Evolutionary conservation across 2,113 vertebrate species (phyloP).

Genomic region (Ailuropoda melanoleuca): DNA sequence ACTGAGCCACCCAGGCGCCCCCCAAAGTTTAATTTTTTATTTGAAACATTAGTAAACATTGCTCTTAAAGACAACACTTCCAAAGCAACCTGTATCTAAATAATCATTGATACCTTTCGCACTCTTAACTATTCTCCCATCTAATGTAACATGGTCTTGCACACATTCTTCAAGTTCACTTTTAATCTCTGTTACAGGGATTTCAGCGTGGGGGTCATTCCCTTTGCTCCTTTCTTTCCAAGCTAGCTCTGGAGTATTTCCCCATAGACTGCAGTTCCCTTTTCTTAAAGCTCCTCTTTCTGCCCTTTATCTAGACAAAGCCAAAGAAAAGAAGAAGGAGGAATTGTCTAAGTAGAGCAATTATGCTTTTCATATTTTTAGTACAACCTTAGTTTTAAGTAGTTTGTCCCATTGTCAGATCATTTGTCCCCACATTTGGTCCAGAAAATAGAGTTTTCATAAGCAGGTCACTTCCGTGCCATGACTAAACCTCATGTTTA

Average conservation of each 20-base stretch:
- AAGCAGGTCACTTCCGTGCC: neutral
- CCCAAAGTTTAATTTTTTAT: neutral
- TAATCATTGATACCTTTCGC: neutral
- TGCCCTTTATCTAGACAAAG: neutral
- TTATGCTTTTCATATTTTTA: neutral
- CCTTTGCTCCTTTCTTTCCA: neutral
- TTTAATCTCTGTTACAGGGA: neutral
- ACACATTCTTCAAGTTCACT: neutral
- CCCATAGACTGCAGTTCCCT: neutral
- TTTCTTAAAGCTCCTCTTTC: neutral
- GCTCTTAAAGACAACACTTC: neutral
- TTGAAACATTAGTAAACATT: neutral
- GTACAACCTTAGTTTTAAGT: neutral
- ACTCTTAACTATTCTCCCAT: neutral
- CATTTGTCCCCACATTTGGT: neutral
- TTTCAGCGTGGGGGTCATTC: neutral
- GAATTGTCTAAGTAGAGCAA: neutral
- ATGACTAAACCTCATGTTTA: neutral
- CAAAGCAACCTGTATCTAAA: conserved; percentile 17
- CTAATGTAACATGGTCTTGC: neutral
- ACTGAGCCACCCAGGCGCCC: too few relatives aligned
- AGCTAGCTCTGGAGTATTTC: neutral
- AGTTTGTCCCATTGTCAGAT: neutral
- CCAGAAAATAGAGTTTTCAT: neutral
- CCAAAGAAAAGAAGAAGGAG: neutral